phyloP scores from a whole-genome alignment of 2,888 invertebrate species.

The Magallana nippona region DNA sequence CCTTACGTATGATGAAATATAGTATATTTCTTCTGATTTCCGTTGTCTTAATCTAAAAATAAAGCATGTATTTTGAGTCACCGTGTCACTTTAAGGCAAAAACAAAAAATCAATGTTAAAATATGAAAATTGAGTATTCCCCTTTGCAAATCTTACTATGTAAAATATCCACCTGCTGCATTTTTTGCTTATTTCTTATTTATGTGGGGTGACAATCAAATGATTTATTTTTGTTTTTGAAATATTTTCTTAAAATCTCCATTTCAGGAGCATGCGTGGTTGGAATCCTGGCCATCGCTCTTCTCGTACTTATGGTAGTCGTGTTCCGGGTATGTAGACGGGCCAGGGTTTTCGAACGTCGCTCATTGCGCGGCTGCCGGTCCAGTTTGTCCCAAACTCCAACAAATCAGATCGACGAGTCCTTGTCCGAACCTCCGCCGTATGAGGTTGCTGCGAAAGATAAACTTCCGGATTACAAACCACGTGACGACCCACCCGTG shows the following conservation, averaged over 20 bases:
- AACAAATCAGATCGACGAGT: constrained; percentile 19
- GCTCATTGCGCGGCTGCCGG: neutral
- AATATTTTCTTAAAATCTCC: neutral
- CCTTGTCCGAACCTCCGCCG: constrained; percentile 43
- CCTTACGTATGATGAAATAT: too few relatives aligned
- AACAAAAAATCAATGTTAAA: too few relatives aligned
- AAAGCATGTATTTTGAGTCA: too few relatives aligned
- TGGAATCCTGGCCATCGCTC: constrained; percentile 15
- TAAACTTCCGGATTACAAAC: constrained; percentile 48
- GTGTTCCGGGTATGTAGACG: constrained; percentile 28
- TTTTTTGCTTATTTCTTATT: too few relatives aligned
- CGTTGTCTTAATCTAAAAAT: too few relatives aligned
- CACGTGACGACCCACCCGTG: constrained; percentile 39
- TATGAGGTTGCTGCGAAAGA: constrained; percentile 42
- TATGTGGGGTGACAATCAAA: too few relatives aligned
- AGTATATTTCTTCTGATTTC: too few relatives aligned
- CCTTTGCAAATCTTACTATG: too few relatives aligned
- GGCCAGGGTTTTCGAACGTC: neutral
- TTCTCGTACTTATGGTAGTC: constrained; percentile 11
- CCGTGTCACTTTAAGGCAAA: too few relatives aligned
- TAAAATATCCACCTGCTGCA: too few relatives aligned
- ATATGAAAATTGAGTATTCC: too few relatives aligned
- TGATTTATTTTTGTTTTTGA: too few relatives aligned
- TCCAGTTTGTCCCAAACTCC: neutral
- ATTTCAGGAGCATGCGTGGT: constrained; percentile 14